Evolutionary conservation across 2,888 invertebrate genomes (phyloP).

Genomic region (Anthophora plumipes): DNA sequence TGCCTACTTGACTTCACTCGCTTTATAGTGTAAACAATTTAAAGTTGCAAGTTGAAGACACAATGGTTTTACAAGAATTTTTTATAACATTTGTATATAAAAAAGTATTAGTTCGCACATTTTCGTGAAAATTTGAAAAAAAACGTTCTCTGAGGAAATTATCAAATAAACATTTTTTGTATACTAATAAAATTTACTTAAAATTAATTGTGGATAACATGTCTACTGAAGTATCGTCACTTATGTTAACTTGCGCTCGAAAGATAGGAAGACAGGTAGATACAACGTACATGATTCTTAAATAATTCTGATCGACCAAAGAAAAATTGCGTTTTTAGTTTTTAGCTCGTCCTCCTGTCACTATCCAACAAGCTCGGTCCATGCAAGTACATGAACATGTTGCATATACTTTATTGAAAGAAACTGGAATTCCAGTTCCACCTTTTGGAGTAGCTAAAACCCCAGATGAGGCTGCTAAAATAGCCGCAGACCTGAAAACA

Average conservation of each 20-base stretch:
- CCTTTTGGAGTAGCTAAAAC: slow-evolving; percentile 94
- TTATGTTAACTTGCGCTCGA: slow-evolving; percentile 21
- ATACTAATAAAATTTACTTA: not conserved
- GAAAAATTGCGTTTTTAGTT: slow-evolving; percentile 49
- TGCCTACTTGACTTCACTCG: slow-evolving; percentile 46
- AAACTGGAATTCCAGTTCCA: slow-evolving; percentile 94
- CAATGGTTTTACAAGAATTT: slow-evolving; percentile 33
- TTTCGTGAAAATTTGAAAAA: not conserved
- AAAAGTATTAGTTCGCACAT: not conserved
- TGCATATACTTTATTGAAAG: slow-evolving; percentile 93
- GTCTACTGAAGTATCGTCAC: slow-evolving; percentile 33
- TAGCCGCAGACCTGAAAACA: slow-evolving; percentile 90
- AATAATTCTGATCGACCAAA: not conserved
- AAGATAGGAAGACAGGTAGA: slow-evolving; percentile 52
- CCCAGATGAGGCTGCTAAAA: slow-evolving; percentile 90
- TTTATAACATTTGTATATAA: not conserved
- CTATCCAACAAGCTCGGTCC: slow-evolving; percentile 87
- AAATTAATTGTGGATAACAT: slow-evolving; percentile 32
- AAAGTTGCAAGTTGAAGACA: slow-evolving; percentile 30
- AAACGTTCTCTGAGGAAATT: not conserved
- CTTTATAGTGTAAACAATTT: slow-evolving; percentile 18
- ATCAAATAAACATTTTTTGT: not conserved
- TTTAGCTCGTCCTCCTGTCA: slow-evolving; percentile 80
- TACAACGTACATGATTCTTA: not conserved
- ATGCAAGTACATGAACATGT: slow-evolving; percentile 97